Conservation (phyloP, 2,888 invertebrate genomes). For the Chrysina gloriosa region DNA sequence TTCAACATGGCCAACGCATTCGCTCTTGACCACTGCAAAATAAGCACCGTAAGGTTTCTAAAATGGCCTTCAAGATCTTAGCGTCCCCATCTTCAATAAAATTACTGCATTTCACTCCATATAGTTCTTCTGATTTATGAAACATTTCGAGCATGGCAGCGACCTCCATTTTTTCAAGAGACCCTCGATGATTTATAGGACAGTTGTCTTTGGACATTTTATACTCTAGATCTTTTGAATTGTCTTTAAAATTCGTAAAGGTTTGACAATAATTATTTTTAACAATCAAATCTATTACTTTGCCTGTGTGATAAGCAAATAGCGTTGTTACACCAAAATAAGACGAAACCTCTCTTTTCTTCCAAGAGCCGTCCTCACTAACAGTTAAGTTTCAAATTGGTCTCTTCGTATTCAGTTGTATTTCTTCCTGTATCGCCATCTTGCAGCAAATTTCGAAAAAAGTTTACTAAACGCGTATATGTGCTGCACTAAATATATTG, state of each 20-base stretch:
- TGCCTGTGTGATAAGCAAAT: conserved; percentile 43
- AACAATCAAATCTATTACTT: conserved; percentile 45
- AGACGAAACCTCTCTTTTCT: conserved; percentile 40
- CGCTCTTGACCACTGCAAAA: too few relatives aligned
- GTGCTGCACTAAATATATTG: too few relatives aligned
- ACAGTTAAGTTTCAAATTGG: not conserved
- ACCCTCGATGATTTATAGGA: conserved; percentile 45
- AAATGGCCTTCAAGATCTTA: too few relatives aligned
- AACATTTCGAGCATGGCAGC: conserved; percentile 43
- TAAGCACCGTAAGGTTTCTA: too few relatives aligned
- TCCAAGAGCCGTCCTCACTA: conserved; percentile 42
- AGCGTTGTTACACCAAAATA: conserved; percentile 44
- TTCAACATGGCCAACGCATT: not conserved
- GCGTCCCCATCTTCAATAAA: too few relatives aligned
- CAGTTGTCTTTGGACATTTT: conserved; percentile 45
- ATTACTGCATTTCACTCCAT: conserved; percentile 44
- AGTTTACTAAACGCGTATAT: too few relatives aligned
- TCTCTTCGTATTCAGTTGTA: too few relatives aligned
- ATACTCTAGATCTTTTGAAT: conserved; percentile 43
- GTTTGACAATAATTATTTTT: conserved; percentile 45
- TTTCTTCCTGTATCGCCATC: too few relatives aligned
- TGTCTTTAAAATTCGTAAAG: conserved; percentile 44
- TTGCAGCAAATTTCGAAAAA: too few relatives aligned
- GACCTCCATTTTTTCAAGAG: conserved; percentile 49
- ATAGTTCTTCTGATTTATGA: conserved; percentile 22